Evolutionary conservation across 2,113 vertebrate species (phyloP), one percentile per base, ranked within the genome.

Genomic region (Cyprinodon brontotheroides): DNA sequence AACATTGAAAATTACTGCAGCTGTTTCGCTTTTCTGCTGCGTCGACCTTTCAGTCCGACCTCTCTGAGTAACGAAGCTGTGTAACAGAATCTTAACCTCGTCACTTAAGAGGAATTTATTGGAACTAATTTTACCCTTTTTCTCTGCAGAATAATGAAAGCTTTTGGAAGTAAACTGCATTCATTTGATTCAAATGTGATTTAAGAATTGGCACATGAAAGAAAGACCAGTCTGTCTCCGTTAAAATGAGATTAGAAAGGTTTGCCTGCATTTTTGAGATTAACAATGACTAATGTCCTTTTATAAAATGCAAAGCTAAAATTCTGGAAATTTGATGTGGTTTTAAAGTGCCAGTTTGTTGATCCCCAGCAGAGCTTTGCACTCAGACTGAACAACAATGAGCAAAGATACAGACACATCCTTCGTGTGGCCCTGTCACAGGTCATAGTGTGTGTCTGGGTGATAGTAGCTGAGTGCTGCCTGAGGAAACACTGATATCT

Each of bases 401-500:
- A 29, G 61, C 11, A 36, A 62, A 37, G 22, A 37, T 62, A 12
- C 20, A 38, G 29, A 29, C 63, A 43, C 11, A 17, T 61, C 65
- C 14, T 29, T 67, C 38, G 12, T 65, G 65, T 12, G 50, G 12
- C 38, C 20, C 4, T 57, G 50, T 57, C 63, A 41, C 6, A 39
- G 3, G 12, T 62, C 17, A 15, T 0, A 17, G 0, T 48, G 40
- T 60, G 63, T 50, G 47, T 61, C 4, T 10, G 22, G 15, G 37
- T 47, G 59, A 61, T 47, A 41, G 63, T 6, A 65, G 53, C 41
- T 79, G 63, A 64, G 68, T 61, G 61, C 36, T 15, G 57, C 70
- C 74, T 61, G 68, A 20, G 53, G 53, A 83, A 50, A 63, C 41
- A 3, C 1, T 37, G 67, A 78, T 80, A 69, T 86, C 74, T 89